Base-by-base conservation (phyloP, 2,797 vertebrate species). In the Silurus aristotelis region DNA sequence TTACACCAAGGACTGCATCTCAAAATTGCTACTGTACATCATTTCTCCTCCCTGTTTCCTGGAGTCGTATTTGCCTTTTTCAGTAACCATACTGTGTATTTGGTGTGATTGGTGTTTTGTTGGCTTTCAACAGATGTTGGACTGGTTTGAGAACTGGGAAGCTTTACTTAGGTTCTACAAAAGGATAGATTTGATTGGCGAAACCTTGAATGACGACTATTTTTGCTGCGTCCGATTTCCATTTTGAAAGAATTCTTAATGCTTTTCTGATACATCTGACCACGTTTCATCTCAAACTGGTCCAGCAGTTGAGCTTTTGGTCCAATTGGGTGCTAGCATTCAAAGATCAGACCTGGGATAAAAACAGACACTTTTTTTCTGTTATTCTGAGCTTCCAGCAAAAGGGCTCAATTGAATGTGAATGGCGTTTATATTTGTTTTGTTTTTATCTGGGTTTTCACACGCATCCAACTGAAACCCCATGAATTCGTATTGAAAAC, bases 1-100 rank as follows among this genome's bases (percentile, higher is more conserved):
- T 84, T 66, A 72, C 72, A 77, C 88, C 80, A 71, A 86, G 68
- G 88, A 89, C 88, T 89, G 89, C 87, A 85, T 83, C 60, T 75
- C 48, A 71, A 85, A 64, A 89, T 84, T 87, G 67, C 80, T 89
- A 87, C 85, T 83, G 73, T 83, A 88, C 15, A 71, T 63, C 66
- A 75, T 73, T 80, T 73, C 52, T 84, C 56, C 27, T 64, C 64
- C 52, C 46, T 78, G 56, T 48, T 78, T 83, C 17, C n/a, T 84
- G 70, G 75, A 83, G 58, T 86, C n/a, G 48, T 22, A 1, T 82
- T 83, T 85, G 71, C 85, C 84, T 86, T 88, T 83, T 67, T 38
- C 58, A 83, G 20, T 83, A 66, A 55, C 46, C 58, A 66, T 84
- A 86, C 82, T 78, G 87, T 80, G 66, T 87, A 31, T 87, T 88